Base-by-base conservation (phyloP, 1,140 invertebrate species). In the Apolygus lucorum region DNA sequence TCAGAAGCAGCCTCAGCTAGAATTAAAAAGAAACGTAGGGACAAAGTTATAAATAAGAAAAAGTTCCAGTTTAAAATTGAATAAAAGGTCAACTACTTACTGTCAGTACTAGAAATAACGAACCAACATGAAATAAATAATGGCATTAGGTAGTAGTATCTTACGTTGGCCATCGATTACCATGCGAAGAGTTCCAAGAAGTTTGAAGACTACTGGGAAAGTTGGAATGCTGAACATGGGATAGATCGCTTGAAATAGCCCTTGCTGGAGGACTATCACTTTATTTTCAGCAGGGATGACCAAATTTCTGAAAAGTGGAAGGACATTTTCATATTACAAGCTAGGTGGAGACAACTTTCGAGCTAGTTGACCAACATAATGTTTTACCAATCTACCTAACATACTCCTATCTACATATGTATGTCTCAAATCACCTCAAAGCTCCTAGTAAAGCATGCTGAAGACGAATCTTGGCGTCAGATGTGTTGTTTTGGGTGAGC, bases 111-210 rank as follows among this genome's bases (percentile, higher is more conserved):
- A 8, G 13, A 29, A 64, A 64, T n/a, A n/a, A n/a, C n/a, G n/a
- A n/a, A n/a, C n/a, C 11, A 52, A n/a, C n/a, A 52, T n/a, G 42
- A 52, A 52, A 52, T 28, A 73, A 71, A 29, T 64, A 70, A n/a
- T n/a, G n/a, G n/a, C n/a, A n/a, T 49, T 21, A 59, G 26, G n/a
- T n/a, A n/a, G n/a, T n/a, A n/a, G 34, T 42, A 67, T 69, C 70
- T 77, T 79, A 85, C 84, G 84, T 84, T 92, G 90, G 14, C 87
- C 87, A 80, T 91, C 90, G 49, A 91, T 86, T 27, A 93, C 84
- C 87, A 96, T 93, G 67, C 93, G 83, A 1, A 95, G 78, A 22
- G 92, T 91, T 11, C 91, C 92, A 26, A 95, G 76, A 26, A 95
- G 80, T 79, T 94, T 95, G 75, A 93, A 95, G 28, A 92, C 87